phyloP scores from a whole-genome alignment of 1,140 invertebrate species.

The Heterodera schachtii region DNA sequence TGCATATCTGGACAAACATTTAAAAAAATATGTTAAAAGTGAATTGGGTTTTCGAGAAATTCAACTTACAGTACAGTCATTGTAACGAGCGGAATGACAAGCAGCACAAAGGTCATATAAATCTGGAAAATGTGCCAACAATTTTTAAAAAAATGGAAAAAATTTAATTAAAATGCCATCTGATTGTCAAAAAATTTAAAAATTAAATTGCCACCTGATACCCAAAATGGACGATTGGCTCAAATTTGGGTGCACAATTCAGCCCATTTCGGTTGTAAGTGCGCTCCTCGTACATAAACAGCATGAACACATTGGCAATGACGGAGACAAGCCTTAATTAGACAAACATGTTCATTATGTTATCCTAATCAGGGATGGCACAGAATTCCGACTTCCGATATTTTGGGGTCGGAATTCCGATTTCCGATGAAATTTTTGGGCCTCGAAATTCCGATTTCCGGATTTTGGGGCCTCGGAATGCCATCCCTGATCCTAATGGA shows the following conservation, averaged over 20 bases:
- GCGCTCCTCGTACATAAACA: slow-evolving; percentile 54
- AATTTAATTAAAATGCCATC: not conserved
- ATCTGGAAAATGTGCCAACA: slow-evolving; percentile 51
- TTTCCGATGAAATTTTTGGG: too few species aligned
- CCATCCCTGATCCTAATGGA: too few species aligned
- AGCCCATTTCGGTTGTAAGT: slow-evolving; percentile 51
- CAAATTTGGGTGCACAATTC: slow-evolving; percentile 52
- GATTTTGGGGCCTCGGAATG: too few species aligned
- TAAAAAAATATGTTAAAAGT: not conserved
- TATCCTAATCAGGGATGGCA: too few species aligned
- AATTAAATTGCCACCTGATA: slow-evolving; percentile 38
- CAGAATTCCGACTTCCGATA: too few species aligned
- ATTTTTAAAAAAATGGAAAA: slow-evolving; percentile 34
- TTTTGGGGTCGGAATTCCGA: too few species aligned
- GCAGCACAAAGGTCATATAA: slow-evolving; percentile 56
- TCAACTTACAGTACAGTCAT: slow-evolving; percentile 47
- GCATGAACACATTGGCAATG: slow-evolving; percentile 53
- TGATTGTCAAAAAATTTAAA: too few species aligned
- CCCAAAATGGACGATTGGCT: slow-evolving; percentile 46
- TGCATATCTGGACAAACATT: slow-evolving; percentile 18
- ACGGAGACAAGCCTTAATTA: slow-evolving; percentile 43
- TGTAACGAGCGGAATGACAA: slow-evolving; percentile 52
- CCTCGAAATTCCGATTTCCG: too few species aligned
- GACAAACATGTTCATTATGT: not conserved
- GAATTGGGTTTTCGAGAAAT: not conserved